Evolutionary conservation across 2,113 vertebrate species (phyloP).

Genomic region (Ammodramus savannarum): DNA sequence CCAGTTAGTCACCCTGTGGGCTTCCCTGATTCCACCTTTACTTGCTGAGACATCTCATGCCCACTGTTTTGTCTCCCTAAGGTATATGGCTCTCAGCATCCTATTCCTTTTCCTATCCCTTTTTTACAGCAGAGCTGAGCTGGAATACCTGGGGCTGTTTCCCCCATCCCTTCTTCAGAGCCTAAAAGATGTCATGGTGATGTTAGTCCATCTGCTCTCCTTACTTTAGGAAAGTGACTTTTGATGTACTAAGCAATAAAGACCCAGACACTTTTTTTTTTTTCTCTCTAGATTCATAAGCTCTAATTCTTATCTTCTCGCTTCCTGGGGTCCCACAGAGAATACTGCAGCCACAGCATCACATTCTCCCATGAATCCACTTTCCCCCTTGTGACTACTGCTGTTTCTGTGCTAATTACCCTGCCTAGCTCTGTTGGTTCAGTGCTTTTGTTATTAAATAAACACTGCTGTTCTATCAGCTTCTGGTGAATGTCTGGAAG

Average conservation of each 20-base stretch:
- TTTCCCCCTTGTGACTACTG: neutral
- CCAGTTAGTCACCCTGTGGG: neutral
- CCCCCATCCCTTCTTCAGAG: neutral
- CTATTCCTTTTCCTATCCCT: neutral
- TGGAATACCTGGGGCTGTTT: neutral
- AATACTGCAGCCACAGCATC: neutral
- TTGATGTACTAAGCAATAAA: neutral
- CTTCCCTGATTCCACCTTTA: neutral
- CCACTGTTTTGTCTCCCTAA: neutral
- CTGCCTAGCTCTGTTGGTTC: neutral
- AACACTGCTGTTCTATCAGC: neutral
- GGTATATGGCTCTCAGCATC: neutral
- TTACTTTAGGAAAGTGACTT: neutral
- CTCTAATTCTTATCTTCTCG: neutral
- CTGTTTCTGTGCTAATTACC: constrained; percentile 15
- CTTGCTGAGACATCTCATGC: neutral
- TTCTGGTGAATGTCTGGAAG: constrained; percentile 12
- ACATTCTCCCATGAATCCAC: neutral
- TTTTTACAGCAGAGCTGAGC: neutral
- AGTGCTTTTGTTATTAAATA: constrained; percentile 9
- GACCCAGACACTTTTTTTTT: neutral
- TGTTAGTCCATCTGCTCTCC: neutral
- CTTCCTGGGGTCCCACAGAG: neutral
- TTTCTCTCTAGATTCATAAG: neutral
- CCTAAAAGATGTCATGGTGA: neutral